A percentile compares a stretch with the other conserved stretches of the same genome.
Evolutionary conservation across 2,797 vertebrate genomes (phyloP).

Genomic region (Phataginus tricuspis): DNA sequence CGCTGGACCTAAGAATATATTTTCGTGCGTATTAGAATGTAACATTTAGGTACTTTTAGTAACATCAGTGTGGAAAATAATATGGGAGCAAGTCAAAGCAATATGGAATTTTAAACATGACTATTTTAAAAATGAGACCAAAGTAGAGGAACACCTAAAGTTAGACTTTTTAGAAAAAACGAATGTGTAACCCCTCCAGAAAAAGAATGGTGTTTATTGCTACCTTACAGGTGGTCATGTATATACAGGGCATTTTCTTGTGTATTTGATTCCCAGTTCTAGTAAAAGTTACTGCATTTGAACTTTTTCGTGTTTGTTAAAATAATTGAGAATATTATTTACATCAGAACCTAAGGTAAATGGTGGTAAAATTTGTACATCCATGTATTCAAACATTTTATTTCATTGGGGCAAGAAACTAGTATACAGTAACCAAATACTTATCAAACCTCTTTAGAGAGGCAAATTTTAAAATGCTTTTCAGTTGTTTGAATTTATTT

Average conservation of each 20-base stretch:
- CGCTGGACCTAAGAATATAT: not conserved
- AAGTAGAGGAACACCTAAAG: not conserved
- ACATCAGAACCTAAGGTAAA: slow-evolving; percentile 23
- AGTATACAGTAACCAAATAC: slow-evolving; percentile 31
- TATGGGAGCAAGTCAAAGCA: slow-evolving; percentile 1
- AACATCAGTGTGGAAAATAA: slow-evolving; percentile 19
- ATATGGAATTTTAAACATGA: slow-evolving; percentile 44
- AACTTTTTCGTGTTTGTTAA: slow-evolving; percentile 55
- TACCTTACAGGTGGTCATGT: slow-evolving; percentile 25
- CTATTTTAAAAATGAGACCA: not conserved
- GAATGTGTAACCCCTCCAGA: slow-evolving; percentile 19
- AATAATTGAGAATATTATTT: slow-evolving; percentile 47
- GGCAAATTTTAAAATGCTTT: not conserved
- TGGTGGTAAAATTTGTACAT: slow-evolving; percentile 24
- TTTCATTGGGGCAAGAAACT: slow-evolving; percentile 48
- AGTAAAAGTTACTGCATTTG: slow-evolving; percentile 53
- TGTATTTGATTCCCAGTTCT: slow-evolving; percentile 37
- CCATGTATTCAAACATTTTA: not conserved
- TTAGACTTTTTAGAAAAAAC: slow-evolving; percentile 46
- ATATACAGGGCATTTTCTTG: slow-evolving; percentile 41
- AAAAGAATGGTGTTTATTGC: slow-evolving; percentile 33
- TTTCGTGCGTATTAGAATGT: slow-evolving; percentile 51
- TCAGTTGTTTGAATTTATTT: slow-evolving; percentile 62
- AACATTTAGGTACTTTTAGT: slow-evolving; percentile 42
- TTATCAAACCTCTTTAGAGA: not conserved